Conservation (phyloP, 2,797 vertebrate species). For the Girardinus metallicus region DNA sequence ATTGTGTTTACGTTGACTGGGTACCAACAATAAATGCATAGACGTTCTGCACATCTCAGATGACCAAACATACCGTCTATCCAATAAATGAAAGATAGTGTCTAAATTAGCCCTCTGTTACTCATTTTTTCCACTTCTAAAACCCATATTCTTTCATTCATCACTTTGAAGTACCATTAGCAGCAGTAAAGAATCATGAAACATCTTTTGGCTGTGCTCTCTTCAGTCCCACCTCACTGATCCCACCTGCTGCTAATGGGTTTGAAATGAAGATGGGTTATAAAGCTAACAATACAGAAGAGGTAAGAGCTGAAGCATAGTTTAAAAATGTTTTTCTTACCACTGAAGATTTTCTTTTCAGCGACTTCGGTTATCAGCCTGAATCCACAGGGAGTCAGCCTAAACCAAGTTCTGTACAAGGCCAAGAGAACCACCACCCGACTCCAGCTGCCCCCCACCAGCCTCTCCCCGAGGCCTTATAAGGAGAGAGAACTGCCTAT, state of each 20-base stretch:
- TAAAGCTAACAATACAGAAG: constrained; percentile 11
- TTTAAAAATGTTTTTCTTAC: constrained; percentile 63
- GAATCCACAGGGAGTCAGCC: constrained; percentile 80
- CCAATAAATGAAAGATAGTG: background rate
- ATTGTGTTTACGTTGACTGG: constrained; percentile 17
- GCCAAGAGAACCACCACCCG: constrained; percentile 71
- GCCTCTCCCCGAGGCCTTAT: constrained; percentile 71
- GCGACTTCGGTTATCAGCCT: constrained; percentile 73
- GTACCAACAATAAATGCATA: constrained; percentile 20
- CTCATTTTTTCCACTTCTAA: constrained; percentile 27
- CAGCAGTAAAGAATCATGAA: constrained; percentile 29
- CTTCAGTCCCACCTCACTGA: constrained; percentile 23
- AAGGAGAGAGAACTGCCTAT: constrained; percentile 79
- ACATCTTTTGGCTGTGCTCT: constrained; percentile 27
- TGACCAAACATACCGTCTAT: constrained; percentile 9
- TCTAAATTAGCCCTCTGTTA: constrained; percentile 5
- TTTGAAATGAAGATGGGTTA: constrained; percentile 25
- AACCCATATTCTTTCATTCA: constrained; percentile 18
- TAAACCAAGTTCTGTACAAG: constrained; percentile 67
- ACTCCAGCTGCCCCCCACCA: constrained; percentile 69
- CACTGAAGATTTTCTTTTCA: constrained; percentile 72
- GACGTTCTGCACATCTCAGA: background rate
- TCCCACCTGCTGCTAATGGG: constrained; percentile 19
- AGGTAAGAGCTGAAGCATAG: constrained; percentile 6
- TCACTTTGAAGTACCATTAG: constrained; percentile 39